Evolutionary conservation across 2,797 vertebrate species (phyloP).

Genomic region (Gymnocypris eckloni): DNA sequence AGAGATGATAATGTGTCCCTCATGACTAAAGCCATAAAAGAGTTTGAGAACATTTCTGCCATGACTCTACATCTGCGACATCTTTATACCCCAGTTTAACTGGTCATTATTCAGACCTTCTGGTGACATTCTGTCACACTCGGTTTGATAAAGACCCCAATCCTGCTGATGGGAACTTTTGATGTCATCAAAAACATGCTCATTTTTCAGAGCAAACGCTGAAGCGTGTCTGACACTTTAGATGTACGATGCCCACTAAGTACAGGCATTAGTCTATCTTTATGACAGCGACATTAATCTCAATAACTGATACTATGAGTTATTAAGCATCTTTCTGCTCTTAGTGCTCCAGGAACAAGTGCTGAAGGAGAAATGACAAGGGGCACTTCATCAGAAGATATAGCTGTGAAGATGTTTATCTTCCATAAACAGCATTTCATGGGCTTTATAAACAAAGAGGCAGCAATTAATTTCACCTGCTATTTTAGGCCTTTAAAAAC

Average conservation of each 20-base stretch:
- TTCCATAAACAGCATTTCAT: constrained; percentile 54
- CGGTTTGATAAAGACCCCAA: constrained; percentile 39
- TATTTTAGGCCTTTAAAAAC: constrained; percentile 53
- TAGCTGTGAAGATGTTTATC: constrained; percentile 42
- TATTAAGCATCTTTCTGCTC: constrained; percentile 18
- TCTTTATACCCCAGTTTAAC: constrained; percentile 32
- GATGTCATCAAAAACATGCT: constrained; percentile 27
- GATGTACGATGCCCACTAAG: constrained; percentile 15
- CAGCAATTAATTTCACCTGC: constrained; percentile 54
- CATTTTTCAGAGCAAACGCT: constrained; percentile 28
- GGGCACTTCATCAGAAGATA: constrained; percentile 6
- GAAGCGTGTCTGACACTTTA: constrained; percentile 8
- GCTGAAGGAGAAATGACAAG: constrained; percentile 21
- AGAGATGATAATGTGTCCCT: background rate
- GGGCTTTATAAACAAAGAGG: constrained; percentile 49
- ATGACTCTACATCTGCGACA: constrained; percentile 30
- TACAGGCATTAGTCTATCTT: constrained; percentile 36
- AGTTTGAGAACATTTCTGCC: constrained; percentile 21
- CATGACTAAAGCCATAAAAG: constrained; percentile 21
- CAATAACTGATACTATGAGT: constrained; percentile 31
- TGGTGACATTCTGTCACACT: constrained; percentile 41
- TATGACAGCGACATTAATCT: constrained; percentile 35
- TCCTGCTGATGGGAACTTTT: constrained; percentile 6
- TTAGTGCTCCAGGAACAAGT: constrained; percentile 36
- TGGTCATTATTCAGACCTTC: constrained; percentile 43